A percentile compares a stretch with the other conserved stretches of the same genome.
Evolutionary conservation across 2,888 invertebrate species (phyloP).

Genomic region (Zele albiditarsus): DNA sequence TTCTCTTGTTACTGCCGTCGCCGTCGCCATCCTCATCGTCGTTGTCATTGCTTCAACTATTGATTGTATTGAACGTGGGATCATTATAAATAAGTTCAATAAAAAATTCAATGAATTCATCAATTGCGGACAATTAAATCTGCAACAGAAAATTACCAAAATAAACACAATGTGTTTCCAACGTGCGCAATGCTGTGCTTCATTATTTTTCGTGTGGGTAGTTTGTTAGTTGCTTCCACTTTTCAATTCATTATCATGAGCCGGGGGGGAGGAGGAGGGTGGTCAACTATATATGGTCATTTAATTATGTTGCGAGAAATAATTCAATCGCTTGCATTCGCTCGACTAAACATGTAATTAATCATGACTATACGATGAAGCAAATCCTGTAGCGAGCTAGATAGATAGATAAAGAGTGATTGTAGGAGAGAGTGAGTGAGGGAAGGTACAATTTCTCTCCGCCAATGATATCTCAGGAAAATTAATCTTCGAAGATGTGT

Average conservation of each 20-base stretch:
- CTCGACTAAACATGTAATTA: conserved; percentile 4
- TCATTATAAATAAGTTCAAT: conserved; percentile 8
- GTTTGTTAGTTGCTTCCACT: not conserved
- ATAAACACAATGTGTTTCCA: not conserved
- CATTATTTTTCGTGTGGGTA: not conserved
- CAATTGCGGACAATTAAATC: conserved; percentile 4
- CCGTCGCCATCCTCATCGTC: not conserved
- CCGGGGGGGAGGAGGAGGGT: not conserved
- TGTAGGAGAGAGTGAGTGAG: not conserved
- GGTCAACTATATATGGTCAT: not conserved
- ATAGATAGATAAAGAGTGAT: not conserved
- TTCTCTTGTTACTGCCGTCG: conserved; percentile 4
- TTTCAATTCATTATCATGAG: not conserved
- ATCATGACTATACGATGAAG: not conserved
- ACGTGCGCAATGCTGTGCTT: not conserved
- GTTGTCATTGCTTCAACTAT: not conserved
- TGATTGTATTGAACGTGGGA: not conserved
- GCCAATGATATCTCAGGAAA: conserved; percentile 12
- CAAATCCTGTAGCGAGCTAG: not conserved
- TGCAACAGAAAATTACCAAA: conserved; percentile 14
- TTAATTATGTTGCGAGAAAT: not conserved
- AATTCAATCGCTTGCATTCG: conserved; percentile 5
- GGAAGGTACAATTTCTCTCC: not conserved
- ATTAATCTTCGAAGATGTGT: conserved; percentile 14
- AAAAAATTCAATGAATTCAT: not conserved